phyloP scores from a whole-genome alignment of 2,113 vertebrate genomes.

The Morone chrysops region DNA sequence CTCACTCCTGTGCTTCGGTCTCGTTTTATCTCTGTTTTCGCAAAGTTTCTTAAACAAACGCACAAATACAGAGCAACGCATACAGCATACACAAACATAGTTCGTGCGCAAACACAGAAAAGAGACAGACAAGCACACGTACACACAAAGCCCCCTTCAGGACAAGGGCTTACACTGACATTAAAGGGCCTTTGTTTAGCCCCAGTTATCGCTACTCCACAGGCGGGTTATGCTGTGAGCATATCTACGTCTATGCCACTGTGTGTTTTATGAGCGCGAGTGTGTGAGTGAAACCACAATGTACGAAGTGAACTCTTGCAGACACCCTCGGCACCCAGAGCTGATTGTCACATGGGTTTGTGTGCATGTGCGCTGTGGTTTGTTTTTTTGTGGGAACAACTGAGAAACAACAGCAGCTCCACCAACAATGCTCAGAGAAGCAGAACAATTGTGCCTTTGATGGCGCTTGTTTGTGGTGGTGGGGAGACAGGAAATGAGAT shows the following conservation, averaged over 20 bases:
- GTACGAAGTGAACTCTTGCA: conserved; percentile 66
- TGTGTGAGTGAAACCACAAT: conserved; percentile 37
- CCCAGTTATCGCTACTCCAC: conserved; percentile 79
- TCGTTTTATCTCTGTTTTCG: conserved; percentile 28
- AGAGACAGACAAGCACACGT: conserved; percentile 39
- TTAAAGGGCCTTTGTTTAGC: conserved; percentile 83
- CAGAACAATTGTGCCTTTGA: conserved; percentile 76
- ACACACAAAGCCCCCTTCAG: conserved; percentile 68
- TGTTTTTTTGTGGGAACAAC: conserved; percentile 54
- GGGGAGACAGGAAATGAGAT: conserved; percentile 81
- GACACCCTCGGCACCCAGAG: conserved; percentile 43
- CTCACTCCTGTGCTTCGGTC: background rate
- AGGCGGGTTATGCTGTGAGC: conserved; percentile 72
- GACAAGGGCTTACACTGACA: conserved; percentile 81
- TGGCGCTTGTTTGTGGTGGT: conserved; percentile 66
- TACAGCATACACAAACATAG: conserved; percentile 31
- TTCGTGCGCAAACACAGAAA: conserved; percentile 35
- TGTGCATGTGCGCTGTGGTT: conserved; percentile 25
- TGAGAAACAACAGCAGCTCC: conserved; percentile 60
- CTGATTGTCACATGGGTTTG: conserved; percentile 41
- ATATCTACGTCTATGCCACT: conserved; percentile 43
- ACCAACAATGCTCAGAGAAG: conserved; percentile 61
- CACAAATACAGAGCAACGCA: conserved; percentile 26
- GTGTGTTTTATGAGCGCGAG: conserved; percentile 31
- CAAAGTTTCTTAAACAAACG: conserved; percentile 23